Conservation (phyloP, 2,113 vertebrate species). For the Heterocephalus glaber region DNA sequence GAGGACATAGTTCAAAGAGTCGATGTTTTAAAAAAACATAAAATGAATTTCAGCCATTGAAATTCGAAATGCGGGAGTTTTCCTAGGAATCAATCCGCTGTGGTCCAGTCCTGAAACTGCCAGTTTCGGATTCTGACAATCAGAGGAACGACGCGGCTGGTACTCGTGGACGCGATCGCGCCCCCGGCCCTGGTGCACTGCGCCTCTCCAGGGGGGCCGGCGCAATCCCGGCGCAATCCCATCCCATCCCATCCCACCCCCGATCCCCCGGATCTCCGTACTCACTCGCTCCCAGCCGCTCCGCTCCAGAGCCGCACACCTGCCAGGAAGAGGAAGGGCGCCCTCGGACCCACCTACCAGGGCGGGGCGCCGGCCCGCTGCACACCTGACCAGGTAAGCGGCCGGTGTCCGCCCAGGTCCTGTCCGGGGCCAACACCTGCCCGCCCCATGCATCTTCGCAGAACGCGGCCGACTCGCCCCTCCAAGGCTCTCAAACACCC, state of each 20-base stretch:
- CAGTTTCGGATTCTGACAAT: background rate
- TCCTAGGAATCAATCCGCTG: background rate
- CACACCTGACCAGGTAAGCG: constrained; percentile 59
- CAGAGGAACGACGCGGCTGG: background rate
- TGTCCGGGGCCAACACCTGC: background rate
- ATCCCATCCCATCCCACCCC: no score
- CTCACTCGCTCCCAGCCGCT: constrained; percentile 57
- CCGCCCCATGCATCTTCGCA: background rate
- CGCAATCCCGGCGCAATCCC: no score
- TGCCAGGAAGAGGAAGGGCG: constrained; percentile 56
- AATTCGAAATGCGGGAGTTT: no score
- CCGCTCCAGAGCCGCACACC: background rate
- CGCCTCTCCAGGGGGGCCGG: background rate
- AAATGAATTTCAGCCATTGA: background rate
- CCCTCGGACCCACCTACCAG: background rate
- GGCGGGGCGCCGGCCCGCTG: background rate
- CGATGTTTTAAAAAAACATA: background rate
- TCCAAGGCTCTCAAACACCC: background rate
- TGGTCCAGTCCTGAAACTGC: background rate
- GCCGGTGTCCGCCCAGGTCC: background rate
- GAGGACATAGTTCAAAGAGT: background rate
- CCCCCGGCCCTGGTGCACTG: background rate
- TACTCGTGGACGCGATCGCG: background rate
- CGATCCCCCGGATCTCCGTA: background rate
- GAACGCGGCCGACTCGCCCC: background rate